Evolutionary conservation across 2,888 invertebrate species (phyloP).

Genomic region (Patella depressa): DNA sequence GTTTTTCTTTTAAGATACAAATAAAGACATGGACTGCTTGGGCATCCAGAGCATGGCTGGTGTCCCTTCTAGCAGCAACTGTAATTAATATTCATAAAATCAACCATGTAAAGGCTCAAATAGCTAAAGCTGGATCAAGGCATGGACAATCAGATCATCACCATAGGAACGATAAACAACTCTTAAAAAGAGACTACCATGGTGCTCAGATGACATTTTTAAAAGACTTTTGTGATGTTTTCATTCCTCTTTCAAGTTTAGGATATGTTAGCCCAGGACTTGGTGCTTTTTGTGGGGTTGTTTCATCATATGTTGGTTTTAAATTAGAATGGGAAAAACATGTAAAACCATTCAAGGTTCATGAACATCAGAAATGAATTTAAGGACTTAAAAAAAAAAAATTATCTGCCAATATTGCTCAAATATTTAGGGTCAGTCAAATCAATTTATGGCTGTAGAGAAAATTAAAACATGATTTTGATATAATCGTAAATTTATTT

Average conservation of each 20-base stretch:
- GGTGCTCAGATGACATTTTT: constrained; percentile 30
- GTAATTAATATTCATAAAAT: constrained; percentile 31
- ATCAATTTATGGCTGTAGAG: too few species aligned
- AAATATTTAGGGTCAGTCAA: too few species aligned
- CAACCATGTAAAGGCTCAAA: constrained; percentile 16
- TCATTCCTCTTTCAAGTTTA: constrained; percentile 37
- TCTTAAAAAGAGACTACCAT: constrained; percentile 28
- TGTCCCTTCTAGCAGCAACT: constrained; percentile 27
- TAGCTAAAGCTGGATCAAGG: background rate
- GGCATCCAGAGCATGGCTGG: constrained; percentile 36
- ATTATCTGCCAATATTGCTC: too few species aligned
- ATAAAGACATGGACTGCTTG: constrained; percentile 30
- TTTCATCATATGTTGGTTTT: constrained; percentile 39
- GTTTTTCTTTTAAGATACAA: constrained; percentile 28
- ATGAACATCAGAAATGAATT: background rate
- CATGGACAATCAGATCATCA: constrained; percentile 8
- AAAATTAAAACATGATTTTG: too few species aligned
- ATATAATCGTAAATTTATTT: too few species aligned
- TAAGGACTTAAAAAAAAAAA: too few species aligned
- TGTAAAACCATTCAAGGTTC: constrained; percentile 29
- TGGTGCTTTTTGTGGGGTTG: constrained; percentile 34
- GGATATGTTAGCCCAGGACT: constrained; percentile 33
- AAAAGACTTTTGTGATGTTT: constrained; percentile 40
- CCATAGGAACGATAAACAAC: background rate
- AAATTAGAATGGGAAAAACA: constrained; percentile 41